Conservation (phyloP, 2,113 vertebrate genomes). For the Mungos mungo region DNA sequence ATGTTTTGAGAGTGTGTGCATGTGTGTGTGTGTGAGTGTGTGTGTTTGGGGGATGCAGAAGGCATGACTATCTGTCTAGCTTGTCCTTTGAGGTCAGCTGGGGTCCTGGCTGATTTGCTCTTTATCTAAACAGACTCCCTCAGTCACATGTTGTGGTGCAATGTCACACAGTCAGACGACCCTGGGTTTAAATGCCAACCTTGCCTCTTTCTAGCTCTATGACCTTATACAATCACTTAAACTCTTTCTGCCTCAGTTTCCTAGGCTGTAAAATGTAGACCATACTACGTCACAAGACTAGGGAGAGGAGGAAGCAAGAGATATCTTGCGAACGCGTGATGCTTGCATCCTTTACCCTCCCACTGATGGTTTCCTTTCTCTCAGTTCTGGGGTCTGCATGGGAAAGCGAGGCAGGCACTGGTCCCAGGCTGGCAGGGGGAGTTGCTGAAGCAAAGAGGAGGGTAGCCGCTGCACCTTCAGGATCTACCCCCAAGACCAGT, state of each 20-base stretch:
- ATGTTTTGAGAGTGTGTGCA: too few species aligned
- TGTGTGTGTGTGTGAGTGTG: background rate
- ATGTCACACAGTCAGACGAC: background rate
- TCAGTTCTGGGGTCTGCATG: background rate
- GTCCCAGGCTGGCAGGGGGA: background rate
- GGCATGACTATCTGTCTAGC: background rate
- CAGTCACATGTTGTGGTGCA: background rate
- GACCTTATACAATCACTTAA: background rate
- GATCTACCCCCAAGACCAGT: background rate
- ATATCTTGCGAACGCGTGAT: background rate
- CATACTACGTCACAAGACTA: background rate
- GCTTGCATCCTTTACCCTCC: accelerated
- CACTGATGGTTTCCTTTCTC: background rate
- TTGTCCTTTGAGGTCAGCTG: background rate
- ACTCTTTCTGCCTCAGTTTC: background rate
- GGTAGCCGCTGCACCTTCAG: background rate
- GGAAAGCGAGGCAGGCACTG: too few species aligned
- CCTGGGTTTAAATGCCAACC: background rate
- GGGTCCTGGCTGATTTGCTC: background rate
- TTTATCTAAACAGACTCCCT: background rate
- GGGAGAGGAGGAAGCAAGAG: background rate
- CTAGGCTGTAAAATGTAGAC: background rate
- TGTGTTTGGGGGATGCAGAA: background rate
- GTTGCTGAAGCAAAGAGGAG: background rate
- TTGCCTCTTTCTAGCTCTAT: background rate